A percentile compares a stretch with the other conserved stretches of the same genome.
These are phyloP conservation scores for Luscinia megarhynchos DNA, from an alignment of 2,797 vertebrate genomes.

Conservation along the genomic window DNA sequence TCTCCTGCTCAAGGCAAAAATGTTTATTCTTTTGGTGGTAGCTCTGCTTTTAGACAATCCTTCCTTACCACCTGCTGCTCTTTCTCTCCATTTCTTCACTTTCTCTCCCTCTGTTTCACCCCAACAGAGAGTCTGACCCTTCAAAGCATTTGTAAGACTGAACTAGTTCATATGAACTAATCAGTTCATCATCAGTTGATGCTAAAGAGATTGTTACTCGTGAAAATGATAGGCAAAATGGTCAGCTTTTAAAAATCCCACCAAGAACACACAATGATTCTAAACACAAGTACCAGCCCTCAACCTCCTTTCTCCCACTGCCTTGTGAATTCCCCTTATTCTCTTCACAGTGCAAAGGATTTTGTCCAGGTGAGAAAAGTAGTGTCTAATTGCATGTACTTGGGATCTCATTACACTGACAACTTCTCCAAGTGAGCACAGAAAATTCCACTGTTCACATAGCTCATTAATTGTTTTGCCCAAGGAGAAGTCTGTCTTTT, in stretches of 20 bases:
- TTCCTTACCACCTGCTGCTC: not conserved
- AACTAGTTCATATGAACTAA: not conserved
- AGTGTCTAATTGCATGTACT: not conserved
- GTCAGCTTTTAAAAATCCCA: not conserved
- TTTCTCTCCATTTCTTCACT: not conserved
- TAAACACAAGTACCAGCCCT: not conserved
- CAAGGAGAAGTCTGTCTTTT: too few relatives aligned
- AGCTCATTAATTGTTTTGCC: too few relatives aligned
- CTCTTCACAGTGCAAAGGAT: not conserved
- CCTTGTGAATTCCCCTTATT: not conserved
- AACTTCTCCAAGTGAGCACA: not conserved
- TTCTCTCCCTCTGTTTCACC: not conserved
- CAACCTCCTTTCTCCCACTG: not conserved
- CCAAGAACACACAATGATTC: not conserved
- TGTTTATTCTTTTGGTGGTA: not conserved
- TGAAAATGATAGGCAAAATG: not conserved
- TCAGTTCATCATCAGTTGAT: not conserved
- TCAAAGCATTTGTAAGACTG: not conserved
- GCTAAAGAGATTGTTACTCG: not conserved
- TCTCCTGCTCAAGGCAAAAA: not conserved
- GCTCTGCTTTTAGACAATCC: not conserved
- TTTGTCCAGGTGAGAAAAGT: not conserved
- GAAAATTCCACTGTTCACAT: not conserved
- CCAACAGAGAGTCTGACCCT: not conserved
- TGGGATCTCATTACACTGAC: not conserved